Evolutionary conservation across 2,797 vertebrate genomes (phyloP).

Genomic region (Novumbra hubbsi): DNA sequence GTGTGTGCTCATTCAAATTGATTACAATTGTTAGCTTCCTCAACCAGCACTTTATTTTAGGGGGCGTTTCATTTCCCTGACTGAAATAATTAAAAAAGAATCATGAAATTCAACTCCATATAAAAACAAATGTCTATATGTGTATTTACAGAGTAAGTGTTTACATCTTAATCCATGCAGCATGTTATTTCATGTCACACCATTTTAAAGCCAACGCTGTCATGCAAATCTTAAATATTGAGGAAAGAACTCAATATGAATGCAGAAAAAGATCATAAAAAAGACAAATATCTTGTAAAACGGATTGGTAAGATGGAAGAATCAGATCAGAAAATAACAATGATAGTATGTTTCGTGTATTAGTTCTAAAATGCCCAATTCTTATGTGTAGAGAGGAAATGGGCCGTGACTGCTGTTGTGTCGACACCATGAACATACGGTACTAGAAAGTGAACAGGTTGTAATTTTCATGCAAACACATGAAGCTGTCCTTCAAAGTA

Average conservation of each 20-base stretch:
- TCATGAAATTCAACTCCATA: constrained; percentile 75
- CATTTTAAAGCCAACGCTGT: constrained; percentile 58
- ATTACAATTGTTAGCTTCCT: constrained; percentile 83
- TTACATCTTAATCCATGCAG: constrained; percentile 56
- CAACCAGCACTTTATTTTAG: constrained; percentile 69
- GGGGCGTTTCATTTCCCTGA: constrained; percentile 77
- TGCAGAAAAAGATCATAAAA: constrained; percentile 39
- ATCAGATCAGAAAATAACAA: not conserved
- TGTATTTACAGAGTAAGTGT: constrained; percentile 67
- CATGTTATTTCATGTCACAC: constrained; percentile 60
- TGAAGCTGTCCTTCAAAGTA: not conserved
- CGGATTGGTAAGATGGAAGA: not conserved
- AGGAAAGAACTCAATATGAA: constrained; percentile 53
- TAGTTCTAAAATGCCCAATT: not conserved
- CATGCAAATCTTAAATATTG: constrained; percentile 57
- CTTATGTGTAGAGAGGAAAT: not conserved
- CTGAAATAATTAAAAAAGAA: constrained; percentile 79
- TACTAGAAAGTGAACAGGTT: not conserved
- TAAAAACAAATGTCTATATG: constrained; percentile 57
- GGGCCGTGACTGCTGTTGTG: not conserved
- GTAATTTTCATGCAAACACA: not conserved
- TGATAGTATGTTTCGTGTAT: not conserved
- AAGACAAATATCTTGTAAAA: constrained; percentile 26
- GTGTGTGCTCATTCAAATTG: constrained; percentile 71
- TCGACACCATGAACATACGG: not conserved